Conservation (phyloP, 2,113 vertebrate genomes). For the Hucho hucho region DNA sequence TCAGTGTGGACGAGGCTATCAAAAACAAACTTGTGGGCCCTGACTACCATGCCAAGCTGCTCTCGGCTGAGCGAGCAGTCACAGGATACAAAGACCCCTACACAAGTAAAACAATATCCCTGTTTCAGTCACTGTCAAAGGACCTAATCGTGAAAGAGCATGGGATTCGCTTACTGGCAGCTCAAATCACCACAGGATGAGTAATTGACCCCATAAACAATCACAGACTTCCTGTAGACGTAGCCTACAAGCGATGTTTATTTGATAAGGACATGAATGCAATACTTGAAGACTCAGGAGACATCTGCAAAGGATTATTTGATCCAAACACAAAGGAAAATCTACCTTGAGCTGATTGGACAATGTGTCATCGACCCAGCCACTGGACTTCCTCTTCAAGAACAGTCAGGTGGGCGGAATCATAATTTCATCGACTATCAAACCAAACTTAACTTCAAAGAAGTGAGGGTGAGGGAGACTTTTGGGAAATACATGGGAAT, state of each 20-base stretch:
- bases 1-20: slow-evolving; percentile 82
- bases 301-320: slow-evolving; percentile 80
- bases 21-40: slow-evolving; percentile 76
- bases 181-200: slow-evolving; percentile 87
- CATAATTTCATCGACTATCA: slow-evolving; percentile 75
- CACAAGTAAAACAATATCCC: slow-evolving; percentile 73
- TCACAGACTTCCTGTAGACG: slow-evolving; percentile 77
- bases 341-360: slow-evolving; percentile 82
- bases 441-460: slow-evolving; percentile 74
- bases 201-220: slow-evolving; percentile 82
- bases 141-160: slow-evolving; percentile 79
- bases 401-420: slow-evolving; percentile 43
- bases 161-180: slow-evolving; percentile 84
- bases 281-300: slow-evolving; percentile 63
- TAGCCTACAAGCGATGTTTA: slow-evolving; percentile 77
- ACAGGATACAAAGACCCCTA: slow-evolving; percentile 87
- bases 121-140: slow-evolving; percentile 84
- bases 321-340: slow-evolving; percentile 82
- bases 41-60: slow-evolving; percentile 78
- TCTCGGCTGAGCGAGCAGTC: slow-evolving; percentile 81
- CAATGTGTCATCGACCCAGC: slow-evolving; percentile 75
- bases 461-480: slow-evolving; percentile 71
- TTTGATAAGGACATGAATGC: slow-evolving; percentile 74
- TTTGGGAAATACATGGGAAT: slow-evolving; percentile 81
- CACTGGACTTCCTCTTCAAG: slow-evolving; percentile 75